phyloP scores from a whole-genome alignment of 2,113 vertebrate genomes.

The Arothron firmamentum region DNA sequence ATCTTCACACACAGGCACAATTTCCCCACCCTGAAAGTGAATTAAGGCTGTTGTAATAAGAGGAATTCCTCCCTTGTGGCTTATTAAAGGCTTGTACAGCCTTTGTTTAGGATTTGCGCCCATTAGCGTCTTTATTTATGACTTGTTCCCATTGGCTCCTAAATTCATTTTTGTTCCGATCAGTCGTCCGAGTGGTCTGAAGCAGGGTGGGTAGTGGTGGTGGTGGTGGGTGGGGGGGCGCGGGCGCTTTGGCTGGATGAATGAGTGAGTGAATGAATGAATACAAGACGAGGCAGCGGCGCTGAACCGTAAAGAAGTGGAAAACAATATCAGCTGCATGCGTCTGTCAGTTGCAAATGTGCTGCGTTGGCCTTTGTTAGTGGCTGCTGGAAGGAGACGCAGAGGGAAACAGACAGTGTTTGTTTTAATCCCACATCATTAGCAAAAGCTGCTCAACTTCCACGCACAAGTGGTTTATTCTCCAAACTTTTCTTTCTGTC shows the following conservation, averaged over 20 bases:
- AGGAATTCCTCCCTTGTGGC: slow-evolving; percentile 18
- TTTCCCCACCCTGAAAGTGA: slow-evolving; percentile 34
- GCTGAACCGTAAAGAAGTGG: slow-evolving; percentile 77
- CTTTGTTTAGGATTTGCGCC: slow-evolving; percentile 48
- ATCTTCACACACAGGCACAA: not conserved
- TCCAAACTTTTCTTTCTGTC: slow-evolving; percentile 45
- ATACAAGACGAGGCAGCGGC: slow-evolving; percentile 64
- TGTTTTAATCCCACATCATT: slow-evolving; percentile 50
- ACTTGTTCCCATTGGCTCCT: slow-evolving; percentile 66
- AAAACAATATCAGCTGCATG: slow-evolving; percentile 82
- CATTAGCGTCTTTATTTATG: slow-evolving; percentile 57
- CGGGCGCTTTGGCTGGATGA: slow-evolving; percentile 3
- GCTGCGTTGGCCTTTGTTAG: slow-evolving; percentile 75
- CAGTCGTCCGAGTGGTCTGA: slow-evolving; percentile 60
- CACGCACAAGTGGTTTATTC: slow-evolving; percentile 31
- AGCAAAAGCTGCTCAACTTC: slow-evolving; percentile 52
- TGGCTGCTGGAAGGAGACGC: slow-evolving; percentile 52
- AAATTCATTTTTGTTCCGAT: slow-evolving; percentile 56
- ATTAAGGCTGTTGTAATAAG: slow-evolving; percentile 30
- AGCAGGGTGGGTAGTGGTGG: slow-evolving; percentile 26
- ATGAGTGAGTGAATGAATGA: slow-evolving; percentile 64
- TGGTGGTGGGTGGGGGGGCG: not conserved
- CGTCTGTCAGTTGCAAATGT: slow-evolving; percentile 79
- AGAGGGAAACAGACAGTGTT: slow-evolving; percentile 20
- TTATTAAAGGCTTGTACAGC: slow-evolving; percentile 41